Base-by-base conservation (phyloP, 2,113 vertebrate species). In the Malurus cyaneus region DNA sequence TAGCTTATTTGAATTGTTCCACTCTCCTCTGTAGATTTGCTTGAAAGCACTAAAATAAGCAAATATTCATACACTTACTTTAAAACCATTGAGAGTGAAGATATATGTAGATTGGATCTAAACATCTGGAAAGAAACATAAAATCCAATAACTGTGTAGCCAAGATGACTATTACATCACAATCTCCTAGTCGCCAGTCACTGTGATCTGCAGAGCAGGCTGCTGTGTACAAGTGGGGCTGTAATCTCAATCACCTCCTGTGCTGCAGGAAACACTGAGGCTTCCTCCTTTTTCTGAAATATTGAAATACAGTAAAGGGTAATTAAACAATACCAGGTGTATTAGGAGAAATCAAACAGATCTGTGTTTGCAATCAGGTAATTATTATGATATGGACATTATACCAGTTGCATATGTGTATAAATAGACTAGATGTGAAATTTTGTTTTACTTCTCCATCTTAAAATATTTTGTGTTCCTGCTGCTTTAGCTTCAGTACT, bases 111-210 rank as follows among this genome's bases (percentile, higher is more conserved):
- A 70, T 57, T 74, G 24, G 31, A 47, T 60, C 34, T 52, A 59
- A 74, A 54, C 15, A 64, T 49, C 36, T 83, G 67, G 42, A 59
- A 69, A 73, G 28, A 32, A 87, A 42, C 31, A 36, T 24, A 66
- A 93, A 83, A 80, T 62, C 44, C 50, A 86, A 29, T 12, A 41
- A 59, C 49, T 60, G 28, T 36, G 28, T 17, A 73, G n/a, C 29
- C 41, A 52, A 28, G 36, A 44, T 69, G 41, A 56, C 29, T 59
- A 16, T 76, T 57, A 15, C 25, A 57, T 73, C 67, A 61, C n/a
- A 67, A 64, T 65, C 52, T 69, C 42, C 19, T 3, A 46, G 56
- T 29, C 1, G 1, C 41, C 36, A 14, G 28, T n/a, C 1, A 1
- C 41, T n/a, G 14, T 31, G 76, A 8, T 80, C 24, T 90, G 36